Evolutionary conservation across 2,888 invertebrate genomes (phyloP), one percentile per base, ranked within the genome.

Genomic region (Ligdia adustata): DNA sequence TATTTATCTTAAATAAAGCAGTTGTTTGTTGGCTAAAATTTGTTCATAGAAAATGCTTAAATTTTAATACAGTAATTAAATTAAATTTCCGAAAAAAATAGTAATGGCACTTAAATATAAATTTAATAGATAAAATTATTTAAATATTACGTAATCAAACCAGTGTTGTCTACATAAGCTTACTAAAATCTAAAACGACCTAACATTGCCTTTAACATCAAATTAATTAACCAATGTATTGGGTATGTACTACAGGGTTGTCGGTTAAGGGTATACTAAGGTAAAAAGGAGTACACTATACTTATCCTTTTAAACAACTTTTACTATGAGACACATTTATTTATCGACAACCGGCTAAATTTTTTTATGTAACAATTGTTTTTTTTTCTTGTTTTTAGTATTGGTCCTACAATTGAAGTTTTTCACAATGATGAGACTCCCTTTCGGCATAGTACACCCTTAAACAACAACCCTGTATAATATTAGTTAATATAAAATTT

Each of bases 171-270:
- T 69, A 65, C 38, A 72, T 69, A 80, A 75, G 76, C 75, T 68
- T 64, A 66, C 68, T 75, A 69, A 67, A 60, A 29, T 62, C 49
- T 57, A 69, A 64, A 70, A 62, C 65, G 64, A 62, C 65, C 76
- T 82, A 82, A 79, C 73, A 77, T 75, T 78, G 75, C 77, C 75
- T 78, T 57, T 64, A 79, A 82, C 78, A 76, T 64, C 66, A 53
- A 77, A 63, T 70, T 77, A 72, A 57, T 38, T 68, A 71, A 64
- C 67, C 63, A 71, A 71, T 75, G 7, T 15, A 27, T 6, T 22
- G 22, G 7, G 22, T 22, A 16, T 4, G 3, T 16, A 16, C 5
- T 22, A 22, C 22, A n/a, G n/a, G n/a, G n/a, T n/a, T n/a, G n/a
- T n/a, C n/a, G n/a, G n/a, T n/a, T n/a, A n/a, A n/a, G n/a, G n/a